Conservation (phyloP, 2,113 vertebrate species). For the Saccopteryx leptura region DNA sequence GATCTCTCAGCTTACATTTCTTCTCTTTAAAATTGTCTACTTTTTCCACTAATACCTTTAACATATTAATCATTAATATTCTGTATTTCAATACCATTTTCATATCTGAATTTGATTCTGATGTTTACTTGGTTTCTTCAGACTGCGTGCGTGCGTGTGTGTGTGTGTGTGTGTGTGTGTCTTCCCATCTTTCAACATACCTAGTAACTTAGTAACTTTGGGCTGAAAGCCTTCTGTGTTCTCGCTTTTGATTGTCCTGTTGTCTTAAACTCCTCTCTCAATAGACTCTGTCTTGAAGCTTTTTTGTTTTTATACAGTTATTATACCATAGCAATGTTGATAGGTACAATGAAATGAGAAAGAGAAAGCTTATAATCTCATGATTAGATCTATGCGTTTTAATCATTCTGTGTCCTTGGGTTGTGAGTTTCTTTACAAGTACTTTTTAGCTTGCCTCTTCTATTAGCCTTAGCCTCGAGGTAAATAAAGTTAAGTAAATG, state of each 20-base stretch:
- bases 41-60: not conserved
- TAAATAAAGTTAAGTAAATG: not conserved
- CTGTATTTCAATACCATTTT: not conserved
- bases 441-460: not conserved
- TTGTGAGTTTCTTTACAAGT: not conserved
- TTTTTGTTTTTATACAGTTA: not conserved
- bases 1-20: not conserved
- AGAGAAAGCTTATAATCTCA: not conserved
- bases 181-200: not conserved
- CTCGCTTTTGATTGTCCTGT: not conserved
- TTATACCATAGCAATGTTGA: not conserved
- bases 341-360: not conserved
- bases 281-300: not conserved
- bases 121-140: not conserved
- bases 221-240: not conserved
- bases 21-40: not conserved
- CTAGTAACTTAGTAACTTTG: not conserved
- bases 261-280: not conserved
- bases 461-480: not conserved
- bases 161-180: not conserved
- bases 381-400: not conserved
- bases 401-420: not conserved
- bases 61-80: not conserved
- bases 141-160: not conserved
- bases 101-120: not conserved